Percentiles rank a stretch among this genome's conserved stretches.
These are phyloP conservation scores for Scaptomyza graminum DNA, from an alignment of 1,140 invertebrate genomes.

Conservation along the genomic window DNA sequence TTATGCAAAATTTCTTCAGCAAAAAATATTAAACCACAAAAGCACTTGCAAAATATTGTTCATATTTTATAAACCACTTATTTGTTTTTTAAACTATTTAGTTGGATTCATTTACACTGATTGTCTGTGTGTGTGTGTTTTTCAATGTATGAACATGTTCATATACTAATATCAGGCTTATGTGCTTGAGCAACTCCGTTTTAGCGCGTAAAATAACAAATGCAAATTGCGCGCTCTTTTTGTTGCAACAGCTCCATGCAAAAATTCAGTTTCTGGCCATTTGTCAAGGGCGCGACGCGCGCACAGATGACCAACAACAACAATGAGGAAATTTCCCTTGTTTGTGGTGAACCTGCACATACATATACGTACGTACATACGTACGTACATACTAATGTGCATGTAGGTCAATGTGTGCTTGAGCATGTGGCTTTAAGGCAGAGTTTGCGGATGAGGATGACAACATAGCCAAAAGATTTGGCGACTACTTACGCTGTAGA, in stretches of 20 bases:
- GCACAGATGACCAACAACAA: slow-evolving; percentile 42
- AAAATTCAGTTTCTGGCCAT: slow-evolving; percentile 33
- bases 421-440: slow-evolving; percentile 12
- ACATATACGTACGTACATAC: too few species aligned
- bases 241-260: slow-evolving; percentile 24
- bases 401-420: slow-evolving; percentile 11
- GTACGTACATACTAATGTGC: not conserved
- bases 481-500: slow-evolving; percentile 94
- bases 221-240: slow-evolving; percentile 62
- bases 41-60: too few species aligned
- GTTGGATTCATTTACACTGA: not conserved
- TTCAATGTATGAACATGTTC: not conserved
- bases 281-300: slow-evolving; percentile 58
- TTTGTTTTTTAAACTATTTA: not conserved
- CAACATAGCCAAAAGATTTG: slow-evolving; percentile 12
- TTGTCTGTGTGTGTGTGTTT: not conserved
- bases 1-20: not conserved
- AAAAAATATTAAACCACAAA: too few species aligned
- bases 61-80: not conserved
- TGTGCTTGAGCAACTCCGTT: not conserved
- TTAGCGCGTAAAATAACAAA: slow-evolving; percentile 10
- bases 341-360: not conserved
- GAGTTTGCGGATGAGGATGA: slow-evolving; percentile 12
- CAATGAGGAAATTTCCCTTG: not conserved
- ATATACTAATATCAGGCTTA: not conserved